These are phyloP conservation scores for Atopsyche davidsoni DNA, from an alignment of 1,140 invertebrate genomes.

Conservation along the genomic window DNA sequence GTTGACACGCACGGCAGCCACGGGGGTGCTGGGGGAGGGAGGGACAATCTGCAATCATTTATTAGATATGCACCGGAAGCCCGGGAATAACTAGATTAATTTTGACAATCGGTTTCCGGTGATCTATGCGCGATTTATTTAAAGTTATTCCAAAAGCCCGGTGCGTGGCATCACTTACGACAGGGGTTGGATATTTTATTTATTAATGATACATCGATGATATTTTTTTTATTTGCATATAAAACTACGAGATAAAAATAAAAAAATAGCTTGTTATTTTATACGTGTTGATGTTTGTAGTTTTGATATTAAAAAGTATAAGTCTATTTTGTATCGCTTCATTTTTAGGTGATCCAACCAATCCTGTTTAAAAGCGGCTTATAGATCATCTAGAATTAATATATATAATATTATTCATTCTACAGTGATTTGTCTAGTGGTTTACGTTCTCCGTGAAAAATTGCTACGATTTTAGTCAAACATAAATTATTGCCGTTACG, in stretches of 20 bases:
- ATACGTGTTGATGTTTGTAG: too few relatives aligned
- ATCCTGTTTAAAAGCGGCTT: too few relatives aligned
- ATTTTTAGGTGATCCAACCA: too few relatives aligned
- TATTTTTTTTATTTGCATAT: slow-evolving; percentile 7
- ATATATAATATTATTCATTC: too few relatives aligned
- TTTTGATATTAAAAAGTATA: too few relatives aligned
- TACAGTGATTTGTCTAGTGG: too few relatives aligned
- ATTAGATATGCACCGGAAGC: slow-evolving; percentile 9
- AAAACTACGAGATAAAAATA: slow-evolving; percentile 17
- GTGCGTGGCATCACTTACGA: slow-evolving; percentile 8
- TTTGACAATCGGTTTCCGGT: slow-evolving; percentile 21
- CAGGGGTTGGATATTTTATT: background rate
- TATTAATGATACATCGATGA: slow-evolving; percentile 22
- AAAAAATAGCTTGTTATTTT: too few relatives aligned
- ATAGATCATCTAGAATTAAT: too few relatives aligned
- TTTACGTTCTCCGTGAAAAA: too few relatives aligned
- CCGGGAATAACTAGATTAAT: slow-evolving; percentile 16
- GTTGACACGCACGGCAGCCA: background rate
- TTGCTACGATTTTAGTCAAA: too few relatives aligned
- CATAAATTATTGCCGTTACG: too few relatives aligned
- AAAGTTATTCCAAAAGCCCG: slow-evolving; percentile 26
- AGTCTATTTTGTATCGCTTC: too few relatives aligned
- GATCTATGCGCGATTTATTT: slow-evolving; percentile 28
- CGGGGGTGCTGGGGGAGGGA: background rate
- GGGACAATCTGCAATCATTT: slow-evolving; percentile 4